phyloP scores from a whole-genome alignment of 2,797 vertebrate species.

The Bradypodion pumilum region DNA sequence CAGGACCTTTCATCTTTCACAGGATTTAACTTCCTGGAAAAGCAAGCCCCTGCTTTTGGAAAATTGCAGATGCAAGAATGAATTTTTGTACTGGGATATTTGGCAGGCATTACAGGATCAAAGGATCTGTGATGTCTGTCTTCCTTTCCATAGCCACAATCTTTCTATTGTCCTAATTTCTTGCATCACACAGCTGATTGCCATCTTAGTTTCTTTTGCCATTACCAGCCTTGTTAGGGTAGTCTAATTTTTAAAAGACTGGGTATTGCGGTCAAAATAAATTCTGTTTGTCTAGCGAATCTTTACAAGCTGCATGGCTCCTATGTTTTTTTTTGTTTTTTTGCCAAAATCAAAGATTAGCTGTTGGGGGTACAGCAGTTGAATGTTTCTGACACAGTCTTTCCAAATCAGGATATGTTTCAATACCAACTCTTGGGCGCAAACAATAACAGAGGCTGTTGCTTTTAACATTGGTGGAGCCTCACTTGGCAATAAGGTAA shows the following conservation, averaged over 20 bases:
- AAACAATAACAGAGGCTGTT: background rate
- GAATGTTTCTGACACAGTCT: background rate
- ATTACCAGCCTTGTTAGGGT: background rate
- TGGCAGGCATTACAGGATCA: background rate
- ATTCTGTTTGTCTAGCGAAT: background rate
- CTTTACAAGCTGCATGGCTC: background rate
- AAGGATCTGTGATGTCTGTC: background rate
- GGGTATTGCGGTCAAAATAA: background rate
- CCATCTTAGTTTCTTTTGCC: background rate
- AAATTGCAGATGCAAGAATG: background rate
- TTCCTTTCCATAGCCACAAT: background rate
- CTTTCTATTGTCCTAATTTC: background rate
- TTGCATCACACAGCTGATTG: background rate
- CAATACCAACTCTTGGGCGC: background rate
- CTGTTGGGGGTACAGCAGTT: background rate
- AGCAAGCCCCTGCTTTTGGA: background rate
- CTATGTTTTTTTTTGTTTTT: too few species aligned
- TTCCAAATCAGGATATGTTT: background rate
- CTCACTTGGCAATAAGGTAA: background rate
- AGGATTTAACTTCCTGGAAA: background rate
- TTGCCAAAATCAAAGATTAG: background rate
- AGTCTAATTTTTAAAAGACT: background rate
- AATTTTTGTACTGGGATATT: background rate
- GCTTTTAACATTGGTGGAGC: background rate
- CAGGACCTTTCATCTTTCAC: background rate